These are phyloP conservation scores for Pithecia hirsuta DNA, from an alignment of 2,797 vertebrate species.

Conservation along the genomic window DNA sequence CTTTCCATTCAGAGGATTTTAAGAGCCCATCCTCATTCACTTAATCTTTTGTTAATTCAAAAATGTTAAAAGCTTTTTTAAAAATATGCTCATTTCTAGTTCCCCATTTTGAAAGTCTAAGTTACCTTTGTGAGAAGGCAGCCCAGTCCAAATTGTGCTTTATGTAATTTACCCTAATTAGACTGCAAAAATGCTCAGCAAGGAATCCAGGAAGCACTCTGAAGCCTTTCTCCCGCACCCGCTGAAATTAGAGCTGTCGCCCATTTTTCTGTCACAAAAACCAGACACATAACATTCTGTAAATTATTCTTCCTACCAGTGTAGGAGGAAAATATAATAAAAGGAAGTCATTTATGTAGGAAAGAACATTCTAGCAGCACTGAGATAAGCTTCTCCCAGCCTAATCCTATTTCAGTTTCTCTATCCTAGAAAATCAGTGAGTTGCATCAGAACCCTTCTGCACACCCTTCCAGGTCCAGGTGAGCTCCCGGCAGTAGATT, in stretches of 20 bases:
- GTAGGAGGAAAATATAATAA: constrained; percentile 44
- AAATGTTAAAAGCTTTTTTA: background rate
- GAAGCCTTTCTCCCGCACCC: background rate
- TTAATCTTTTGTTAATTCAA: constrained; percentile 31
- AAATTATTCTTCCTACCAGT: constrained; percentile 55
- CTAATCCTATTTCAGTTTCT: background rate
- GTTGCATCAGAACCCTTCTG: too few relatives aligned
- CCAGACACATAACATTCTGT: constrained; percentile 24
- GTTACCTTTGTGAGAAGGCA: constrained; percentile 45
- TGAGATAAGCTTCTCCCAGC: background rate
- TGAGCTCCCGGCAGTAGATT: background rate
- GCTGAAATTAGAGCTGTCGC: background rate
- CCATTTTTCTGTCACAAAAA: constrained; percentile 49
- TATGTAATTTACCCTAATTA: constrained; percentile 62
- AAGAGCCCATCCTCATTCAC: background rate
- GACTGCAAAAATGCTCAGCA: background rate
- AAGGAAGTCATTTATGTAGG: background rate
- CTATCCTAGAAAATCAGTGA: background rate
- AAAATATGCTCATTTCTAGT: background rate
- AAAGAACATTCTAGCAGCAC: background rate
- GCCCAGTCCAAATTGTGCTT: constrained; percentile 33
- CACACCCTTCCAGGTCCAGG: background rate
- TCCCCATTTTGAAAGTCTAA: constrained; percentile 17
- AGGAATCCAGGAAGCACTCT: constrained; percentile 35
- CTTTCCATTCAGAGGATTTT: background rate